A percentile compares a stretch with the other conserved stretches of the same genome.
Conservation (phyloP, 1,140 invertebrate genomes). For the Phymorhynchus buccinoides region DNA sequence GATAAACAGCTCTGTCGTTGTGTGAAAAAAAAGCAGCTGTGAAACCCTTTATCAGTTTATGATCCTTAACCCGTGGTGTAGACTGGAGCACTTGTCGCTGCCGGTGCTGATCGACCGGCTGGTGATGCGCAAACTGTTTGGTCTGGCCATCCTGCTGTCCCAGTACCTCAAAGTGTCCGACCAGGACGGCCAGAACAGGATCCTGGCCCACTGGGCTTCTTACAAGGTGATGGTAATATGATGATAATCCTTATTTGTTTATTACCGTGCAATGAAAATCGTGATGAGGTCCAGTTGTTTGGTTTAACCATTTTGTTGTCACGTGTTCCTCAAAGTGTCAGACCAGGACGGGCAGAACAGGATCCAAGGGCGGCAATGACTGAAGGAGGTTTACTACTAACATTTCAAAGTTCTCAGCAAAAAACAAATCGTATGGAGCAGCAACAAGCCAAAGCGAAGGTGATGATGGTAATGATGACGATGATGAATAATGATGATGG, state of each 20-base stretch:
- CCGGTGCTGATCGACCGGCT: slow-evolving; percentile 89
- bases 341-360: slow-evolving; percentile 86
- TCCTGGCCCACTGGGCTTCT: slow-evolving; percentile 97
- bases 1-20: too few species aligned
- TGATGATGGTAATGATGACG: not conserved
- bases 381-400: too few species aligned
- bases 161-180: slow-evolving; percentile 89
- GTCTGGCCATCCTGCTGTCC: slow-evolving; percentile 91
- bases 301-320: slow-evolving; percentile 92
- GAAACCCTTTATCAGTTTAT: too few species aligned
- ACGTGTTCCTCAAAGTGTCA: slow-evolving; percentile 88
- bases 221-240: slow-evolving; percentile 94
- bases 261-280: too few species aligned
- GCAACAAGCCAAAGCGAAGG: too few species aligned
- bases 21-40: too few species aligned
- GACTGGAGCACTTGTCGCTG: slow-evolving; percentile 84
- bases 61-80: slow-evolving; percentile 70
- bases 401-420: too few species aligned
- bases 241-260: too few species aligned
- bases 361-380: too few species aligned
- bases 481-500: not conserved
- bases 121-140: slow-evolving; percentile 91
- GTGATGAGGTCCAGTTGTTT: too few species aligned
- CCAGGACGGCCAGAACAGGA: slow-evolving; percentile 87
- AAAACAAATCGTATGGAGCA: too few species aligned